Conservation (phyloP, 2,113 vertebrate genomes). For the Thermophis baileyi region DNA sequence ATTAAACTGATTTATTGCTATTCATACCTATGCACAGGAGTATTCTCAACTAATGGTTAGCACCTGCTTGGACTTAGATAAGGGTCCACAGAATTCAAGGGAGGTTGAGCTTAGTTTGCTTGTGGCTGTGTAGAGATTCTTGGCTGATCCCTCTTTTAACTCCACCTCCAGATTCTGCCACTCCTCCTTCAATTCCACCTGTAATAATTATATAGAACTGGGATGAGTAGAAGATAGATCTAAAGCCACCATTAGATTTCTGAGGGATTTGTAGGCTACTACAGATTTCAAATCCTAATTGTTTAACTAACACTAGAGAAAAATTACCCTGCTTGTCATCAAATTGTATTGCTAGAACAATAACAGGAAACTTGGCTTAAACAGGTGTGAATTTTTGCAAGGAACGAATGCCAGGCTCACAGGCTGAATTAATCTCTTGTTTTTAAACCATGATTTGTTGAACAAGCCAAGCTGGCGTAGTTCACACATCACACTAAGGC, state of each 20-base stretch:
- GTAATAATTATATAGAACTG: background rate
- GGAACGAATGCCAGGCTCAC: background rate
- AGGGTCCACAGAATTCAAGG: background rate
- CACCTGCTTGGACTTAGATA: background rate
- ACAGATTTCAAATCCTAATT: background rate
- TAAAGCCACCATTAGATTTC: background rate
- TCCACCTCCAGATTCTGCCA: background rate
- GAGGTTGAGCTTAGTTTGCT: background rate
- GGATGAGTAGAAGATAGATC: background rate
- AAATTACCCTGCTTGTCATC: background rate
- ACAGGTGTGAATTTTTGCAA: background rate
- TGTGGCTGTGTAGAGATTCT: background rate
- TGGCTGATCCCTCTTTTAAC: background rate
- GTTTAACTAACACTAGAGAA: background rate
- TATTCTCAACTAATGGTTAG: background rate
- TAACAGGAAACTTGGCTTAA: background rate
- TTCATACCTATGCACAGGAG: background rate
- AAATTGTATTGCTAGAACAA: background rate
- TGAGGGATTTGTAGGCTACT: background rate
- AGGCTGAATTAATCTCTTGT: background rate
- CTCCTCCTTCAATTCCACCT: background rate
- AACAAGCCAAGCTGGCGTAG: background rate
- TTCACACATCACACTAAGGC: background rate
- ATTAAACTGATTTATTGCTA: background rate
- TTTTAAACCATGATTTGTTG: background rate